Percentiles rank a stretch among this genome's conserved stretches.
phyloP scores from a whole-genome alignment of 2,113 vertebrate species.

The Etia nguti region DNA sequence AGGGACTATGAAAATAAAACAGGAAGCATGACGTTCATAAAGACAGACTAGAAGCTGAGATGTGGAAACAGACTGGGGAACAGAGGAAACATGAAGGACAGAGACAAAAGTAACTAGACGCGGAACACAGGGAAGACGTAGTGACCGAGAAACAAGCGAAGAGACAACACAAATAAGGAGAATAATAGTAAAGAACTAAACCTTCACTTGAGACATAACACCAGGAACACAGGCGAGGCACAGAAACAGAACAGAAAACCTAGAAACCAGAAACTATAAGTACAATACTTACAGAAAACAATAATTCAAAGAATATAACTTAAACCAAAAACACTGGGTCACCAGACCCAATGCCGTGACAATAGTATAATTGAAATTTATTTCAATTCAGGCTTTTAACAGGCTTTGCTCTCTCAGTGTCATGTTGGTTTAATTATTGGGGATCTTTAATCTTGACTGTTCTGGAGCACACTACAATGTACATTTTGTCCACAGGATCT shows the following conservation, averaged over 20 bases:
- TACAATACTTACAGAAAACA: not conserved
- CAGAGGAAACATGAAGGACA: not conserved
- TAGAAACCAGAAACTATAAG: not conserved
- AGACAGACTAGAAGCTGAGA: not conserved
- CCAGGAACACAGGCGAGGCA: no score
- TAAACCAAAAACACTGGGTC: not conserved
- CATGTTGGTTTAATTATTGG: not conserved
- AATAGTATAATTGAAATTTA: not conserved
- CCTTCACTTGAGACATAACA: no score
- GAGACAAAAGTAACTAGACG: not conserved
- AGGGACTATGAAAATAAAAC: not conserved
- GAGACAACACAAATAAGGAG: no score
- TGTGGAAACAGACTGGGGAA: not conserved
- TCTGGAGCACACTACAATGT: not conserved
- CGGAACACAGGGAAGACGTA: no score
- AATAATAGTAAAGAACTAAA: no score
- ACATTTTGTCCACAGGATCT: not conserved
- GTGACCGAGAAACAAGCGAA: no score
- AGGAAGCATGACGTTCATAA: not conserved
- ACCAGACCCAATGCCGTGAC: not conserved
- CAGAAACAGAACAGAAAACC: not conserved
- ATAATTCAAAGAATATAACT: not conserved
- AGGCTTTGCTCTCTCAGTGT: not conserved
- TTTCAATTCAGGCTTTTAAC: not conserved
- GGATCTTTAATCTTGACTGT: not conserved